These are phyloP conservation scores for Esox niger DNA, from an alignment of 2,113 vertebrate species.

Conservation along the genomic window DNA sequence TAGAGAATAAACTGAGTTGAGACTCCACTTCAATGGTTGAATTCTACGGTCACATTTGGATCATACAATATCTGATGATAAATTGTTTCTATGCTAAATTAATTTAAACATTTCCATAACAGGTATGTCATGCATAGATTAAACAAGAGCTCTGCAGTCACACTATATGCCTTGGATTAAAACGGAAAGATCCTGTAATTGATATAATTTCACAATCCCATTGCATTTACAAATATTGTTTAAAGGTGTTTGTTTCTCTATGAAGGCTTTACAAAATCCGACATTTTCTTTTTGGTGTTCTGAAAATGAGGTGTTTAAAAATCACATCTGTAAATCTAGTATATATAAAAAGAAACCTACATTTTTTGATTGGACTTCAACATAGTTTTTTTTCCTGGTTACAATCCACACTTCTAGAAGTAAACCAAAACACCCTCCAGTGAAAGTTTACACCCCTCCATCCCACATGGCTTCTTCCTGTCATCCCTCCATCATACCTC, in stretches of 20 bases:
- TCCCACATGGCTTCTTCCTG: too few species aligned
- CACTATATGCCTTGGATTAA: slow-evolving; percentile 27
- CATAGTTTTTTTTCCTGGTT: too few species aligned
- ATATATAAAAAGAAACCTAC: slow-evolving; percentile 35
- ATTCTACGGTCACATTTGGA: background rate
- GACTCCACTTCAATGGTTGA: slow-evolving; percentile 13
- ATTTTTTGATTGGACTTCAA: background rate
- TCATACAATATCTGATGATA: slow-evolving; percentile 31
- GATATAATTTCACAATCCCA: slow-evolving; percentile 18
- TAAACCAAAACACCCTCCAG: too few species aligned
- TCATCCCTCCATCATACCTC: too few species aligned
- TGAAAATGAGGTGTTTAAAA: slow-evolving; percentile 36
- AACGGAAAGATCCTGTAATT: slow-evolving; percentile 1
- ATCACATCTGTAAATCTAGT: slow-evolving; percentile 14
- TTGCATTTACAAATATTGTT: background rate
- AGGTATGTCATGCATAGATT: slow-evolving; percentile 72
- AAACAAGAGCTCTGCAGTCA: slow-evolving; percentile 54
- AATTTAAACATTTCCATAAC: slow-evolving; percentile 26
- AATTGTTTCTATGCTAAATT: slow-evolving; percentile 32
- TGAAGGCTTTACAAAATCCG: slow-evolving; percentile 11
- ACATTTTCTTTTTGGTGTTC: slow-evolving; percentile 36
- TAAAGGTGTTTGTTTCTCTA: slow-evolving; percentile 2
- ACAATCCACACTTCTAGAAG: too few species aligned
- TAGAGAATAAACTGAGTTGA: background rate
- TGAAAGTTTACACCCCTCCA: too few species aligned